These are phyloP conservation scores for Tiliacea aurago DNA, from an alignment of 2,888 invertebrate species.

Conservation along the genomic window DNA sequence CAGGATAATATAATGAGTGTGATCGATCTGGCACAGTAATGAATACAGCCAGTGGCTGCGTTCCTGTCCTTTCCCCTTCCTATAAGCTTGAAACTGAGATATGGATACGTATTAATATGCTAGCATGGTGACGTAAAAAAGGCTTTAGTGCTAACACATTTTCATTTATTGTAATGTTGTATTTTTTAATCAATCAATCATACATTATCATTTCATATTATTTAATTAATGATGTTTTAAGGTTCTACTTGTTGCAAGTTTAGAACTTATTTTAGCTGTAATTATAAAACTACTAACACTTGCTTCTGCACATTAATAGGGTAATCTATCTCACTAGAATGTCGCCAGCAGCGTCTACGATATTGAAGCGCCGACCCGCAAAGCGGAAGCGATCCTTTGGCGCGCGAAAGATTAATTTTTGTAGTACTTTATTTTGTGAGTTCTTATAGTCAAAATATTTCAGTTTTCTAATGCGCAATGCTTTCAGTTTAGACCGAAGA, in stretches of 20 bases:
- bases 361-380: not conserved
- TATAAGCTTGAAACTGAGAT: constrained; percentile 69
- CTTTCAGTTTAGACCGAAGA: not conserved
- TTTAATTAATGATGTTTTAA: not conserved
- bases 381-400: not conserved
- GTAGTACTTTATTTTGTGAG: not conserved
- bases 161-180: not conserved
- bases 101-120: constrained; percentile 64
- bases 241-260: constrained; percentile 6
- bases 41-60: constrained; percentile 69
- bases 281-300: constrained; percentile 30
- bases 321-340: not conserved
- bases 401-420: not conserved
- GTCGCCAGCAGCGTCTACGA: not conserved
- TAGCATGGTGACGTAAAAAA: constrained; percentile 73
- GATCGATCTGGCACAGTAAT: constrained; percentile 70
- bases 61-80: constrained; percentile 71
- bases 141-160: constrained; percentile 80
- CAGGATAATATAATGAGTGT: constrained; percentile 78
- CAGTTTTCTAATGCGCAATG: not conserved
- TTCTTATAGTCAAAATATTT: not conserved
- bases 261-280: constrained; percentile 3
- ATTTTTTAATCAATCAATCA: not conserved
- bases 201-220: constrained; percentile 15
- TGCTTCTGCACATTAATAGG: constrained; percentile 10